Evolutionary conservation across 2,797 vertebrate species (phyloP), one percentile per base, ranked within the genome.

Genomic region (Apodemus agrarius): DNA sequence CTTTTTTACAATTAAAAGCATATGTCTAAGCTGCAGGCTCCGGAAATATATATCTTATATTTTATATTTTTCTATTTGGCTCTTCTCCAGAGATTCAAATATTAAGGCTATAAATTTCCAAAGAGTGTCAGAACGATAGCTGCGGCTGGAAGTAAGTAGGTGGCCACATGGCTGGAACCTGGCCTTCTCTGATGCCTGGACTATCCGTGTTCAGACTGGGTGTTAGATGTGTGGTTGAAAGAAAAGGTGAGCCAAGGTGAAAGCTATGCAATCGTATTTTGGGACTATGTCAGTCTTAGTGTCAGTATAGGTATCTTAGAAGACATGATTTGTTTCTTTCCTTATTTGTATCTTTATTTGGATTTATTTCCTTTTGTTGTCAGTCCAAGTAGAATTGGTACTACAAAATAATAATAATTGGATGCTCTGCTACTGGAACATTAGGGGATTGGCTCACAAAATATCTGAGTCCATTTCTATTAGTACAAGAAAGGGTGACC

Each of bases 41-140:
- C 80, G 94, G 93, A 97, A 95, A 92, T 76, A 57, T 19, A 37
- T 90, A 89, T 96, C 90, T 94, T 37, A 83, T 94, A 63, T 13
- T 37, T 96, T 95, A 16, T 57, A 91, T 78, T 95, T 97, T 93
- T 78, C 89, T 95, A 83, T 91, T 89, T 95, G 84, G 17, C 49
- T 46, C 84, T 80, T 91, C 19, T 89, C n/a, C n/a, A 46, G 91
- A 93, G 82, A 92, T 67, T 96, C 82, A 93, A 92, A 92, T 96
- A 97, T 97, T 97, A 97, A 96, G 93, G 52, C 59, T n/a, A 84
- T 96, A 95, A 91, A 94, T 96, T 96, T 78, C 94, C 34, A 78
- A 89, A 31, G 11, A 82, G 49, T 91, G 78, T 80, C 69, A 54
- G 85, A 80, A 74, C 31, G 49, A 87, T 34, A 43, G 54, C 37